Conservation (phyloP, 2,113 vertebrate species). For the Alectura lathami region DNA sequence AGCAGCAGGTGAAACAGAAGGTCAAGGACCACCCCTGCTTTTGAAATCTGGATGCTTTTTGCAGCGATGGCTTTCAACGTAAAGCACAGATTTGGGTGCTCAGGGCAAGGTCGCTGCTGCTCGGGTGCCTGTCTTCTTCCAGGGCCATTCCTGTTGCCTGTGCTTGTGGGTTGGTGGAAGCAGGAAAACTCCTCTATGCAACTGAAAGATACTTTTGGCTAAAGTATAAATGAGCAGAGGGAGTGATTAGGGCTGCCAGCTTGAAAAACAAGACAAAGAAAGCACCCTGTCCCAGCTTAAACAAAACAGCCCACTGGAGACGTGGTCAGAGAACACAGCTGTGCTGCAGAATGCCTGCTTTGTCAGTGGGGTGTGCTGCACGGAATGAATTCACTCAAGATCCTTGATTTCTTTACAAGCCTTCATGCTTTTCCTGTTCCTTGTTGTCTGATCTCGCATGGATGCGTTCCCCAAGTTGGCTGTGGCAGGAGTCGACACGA, state of each 20-base stretch:
- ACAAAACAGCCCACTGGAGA: neutral
- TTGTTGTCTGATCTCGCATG: accelerated
- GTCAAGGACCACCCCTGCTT: neutral
- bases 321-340: neutral
- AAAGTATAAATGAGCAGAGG: neutral
- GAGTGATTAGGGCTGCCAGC: neutral
- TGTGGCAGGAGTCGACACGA: accelerated
- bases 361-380: neutral
- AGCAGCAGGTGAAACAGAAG: neutral
- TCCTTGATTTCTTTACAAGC: neutral
- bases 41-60: neutral
- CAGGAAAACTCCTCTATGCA: neutral
- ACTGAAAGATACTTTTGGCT: neutral
- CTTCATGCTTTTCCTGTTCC: accelerated
- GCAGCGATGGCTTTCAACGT: neutral
- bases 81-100: neutral
- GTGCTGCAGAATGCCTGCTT: neutral
- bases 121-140: neutral
- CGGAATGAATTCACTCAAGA: neutral
- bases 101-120: neutral
- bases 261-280: too few species aligned
- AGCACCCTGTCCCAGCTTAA: too few species aligned
- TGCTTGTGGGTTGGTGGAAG: neutral
- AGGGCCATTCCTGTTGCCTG: neutral
- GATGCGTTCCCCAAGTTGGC: accelerated